Evolutionary conservation across 2,797 vertebrate genomes (phyloP), one percentile per base, ranked within the genome.

Genomic region (Gymnoscopelus braueri): DNA sequence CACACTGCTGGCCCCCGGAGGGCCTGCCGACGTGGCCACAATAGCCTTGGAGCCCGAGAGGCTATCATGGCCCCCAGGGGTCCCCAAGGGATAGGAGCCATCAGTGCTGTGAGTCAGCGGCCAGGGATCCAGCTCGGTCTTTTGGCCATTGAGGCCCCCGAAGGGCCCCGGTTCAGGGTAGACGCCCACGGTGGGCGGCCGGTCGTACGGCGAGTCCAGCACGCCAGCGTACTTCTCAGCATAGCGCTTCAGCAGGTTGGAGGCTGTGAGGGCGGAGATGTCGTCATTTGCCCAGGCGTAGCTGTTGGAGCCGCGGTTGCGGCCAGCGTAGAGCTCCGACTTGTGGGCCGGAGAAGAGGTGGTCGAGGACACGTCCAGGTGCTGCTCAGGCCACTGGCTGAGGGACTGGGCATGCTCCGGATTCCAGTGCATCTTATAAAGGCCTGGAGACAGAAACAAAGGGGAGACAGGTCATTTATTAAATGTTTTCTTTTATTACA

Each of bases 351-450:
- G 97, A 0, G 97, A 98, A 53, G 96, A 96, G 67, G 97, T 98
- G 24, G 97, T 99, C 84, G 98, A 99, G 81, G 98, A 98, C 74
- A 99, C 96, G 26, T 99, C 98, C 84, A 99, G 94, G 94, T 99
- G 97, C 93, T 99, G 97, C 94, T 99, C 97, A 75, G 98, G 97
- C 97, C 98, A 98, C 94, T 98, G 97, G 95, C 94, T 98, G 86
- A 99, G 95, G 88, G 97, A 89, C 95, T 99, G 97, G 95, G 96
- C 96, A 95, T 99, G 98, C 94, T 99, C 98, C 91, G 97, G 97
- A 94, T 97, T 98, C 98, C 98, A 99, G 96, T 99, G 98, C 98
- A 99, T 99, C 95, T 98, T 99, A 93, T 88, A 96, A 89, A 98
- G 93, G 92, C 93, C 98, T 99, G 88, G 48, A 13, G 8, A 70